Conservation (phyloP, 2,888 invertebrate species). For the Clivina fossor region DNA sequence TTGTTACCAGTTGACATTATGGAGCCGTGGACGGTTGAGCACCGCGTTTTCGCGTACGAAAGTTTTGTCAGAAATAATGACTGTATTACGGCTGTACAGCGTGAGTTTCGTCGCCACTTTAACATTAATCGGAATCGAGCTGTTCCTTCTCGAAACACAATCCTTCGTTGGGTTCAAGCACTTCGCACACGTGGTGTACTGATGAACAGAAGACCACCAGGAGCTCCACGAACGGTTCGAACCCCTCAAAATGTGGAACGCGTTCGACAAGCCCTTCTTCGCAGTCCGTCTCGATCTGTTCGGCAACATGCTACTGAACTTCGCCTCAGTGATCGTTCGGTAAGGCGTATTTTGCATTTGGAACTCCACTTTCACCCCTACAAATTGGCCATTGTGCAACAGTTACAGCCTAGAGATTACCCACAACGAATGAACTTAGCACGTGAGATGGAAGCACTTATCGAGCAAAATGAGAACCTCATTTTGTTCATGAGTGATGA, state of each 20-base stretch:
- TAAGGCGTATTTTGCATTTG: slow-evolving; percentile 42
- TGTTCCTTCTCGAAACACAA: slow-evolving; percentile 29
- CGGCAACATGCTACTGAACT: slow-evolving; percentile 22
- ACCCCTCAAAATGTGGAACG: slow-evolving; percentile 26
- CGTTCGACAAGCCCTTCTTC: slow-evolving; percentile 14
- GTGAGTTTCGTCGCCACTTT: slow-evolving; percentile 34
- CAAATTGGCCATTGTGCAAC: slow-evolving; percentile 20
- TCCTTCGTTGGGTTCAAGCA: slow-evolving; percentile 23
- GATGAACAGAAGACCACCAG: slow-evolving; percentile 4
- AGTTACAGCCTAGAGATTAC: slow-evolving; percentile 24
- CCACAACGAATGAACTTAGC: slow-evolving; percentile 18
- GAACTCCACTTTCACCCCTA: slow-evolving; percentile 38
- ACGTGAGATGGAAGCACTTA: slow-evolving; percentile 21
- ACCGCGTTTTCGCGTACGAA: slow-evolving; percentile 36
- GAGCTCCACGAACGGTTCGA: slow-evolving; percentile 24
- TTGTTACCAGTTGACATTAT: too few species aligned
- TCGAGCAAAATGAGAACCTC: slow-evolving; percentile 29
- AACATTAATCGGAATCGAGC: slow-evolving; percentile 29
- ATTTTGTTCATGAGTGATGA: slow-evolving; percentile 17
- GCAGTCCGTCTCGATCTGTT: slow-evolving; percentile 29
- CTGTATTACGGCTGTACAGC: slow-evolving; percentile 29
- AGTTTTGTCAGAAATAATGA: slow-evolving; percentile 29
- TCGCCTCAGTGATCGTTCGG: slow-evolving; percentile 35
- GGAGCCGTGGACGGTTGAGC: slow-evolving; percentile 34
- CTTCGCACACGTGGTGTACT: slow-evolving; percentile 19